These are phyloP conservation scores for Tineola bisselliella DNA, from an alignment of 2,888 invertebrate species.

Conservation along the genomic window DNA sequence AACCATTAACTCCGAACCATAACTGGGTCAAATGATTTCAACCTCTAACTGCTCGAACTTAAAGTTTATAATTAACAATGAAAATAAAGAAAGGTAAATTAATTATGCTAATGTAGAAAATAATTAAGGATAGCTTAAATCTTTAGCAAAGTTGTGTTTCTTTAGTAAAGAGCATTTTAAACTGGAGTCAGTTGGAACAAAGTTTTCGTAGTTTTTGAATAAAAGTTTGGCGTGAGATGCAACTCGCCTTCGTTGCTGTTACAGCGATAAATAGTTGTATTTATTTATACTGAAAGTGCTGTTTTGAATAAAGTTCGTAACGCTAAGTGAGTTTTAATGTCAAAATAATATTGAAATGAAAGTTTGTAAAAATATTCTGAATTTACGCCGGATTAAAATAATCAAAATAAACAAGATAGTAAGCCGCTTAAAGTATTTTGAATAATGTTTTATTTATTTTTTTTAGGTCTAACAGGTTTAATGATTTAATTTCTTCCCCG, in stretches of 20 bases:
- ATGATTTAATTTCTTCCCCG: no score
- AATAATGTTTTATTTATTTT: no score
- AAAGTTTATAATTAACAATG: no score
- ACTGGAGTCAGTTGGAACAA: background rate
- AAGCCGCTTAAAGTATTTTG: no score
- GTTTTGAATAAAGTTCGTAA: background rate
- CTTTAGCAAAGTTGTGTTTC: background rate
- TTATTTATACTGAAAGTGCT: background rate
- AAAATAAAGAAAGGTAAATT: no score
- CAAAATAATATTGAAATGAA: background rate
- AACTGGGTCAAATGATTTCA: no score
- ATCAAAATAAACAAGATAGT: no score
- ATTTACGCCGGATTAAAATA: no score
- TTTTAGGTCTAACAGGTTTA: no score
- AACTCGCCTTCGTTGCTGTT: background rate
- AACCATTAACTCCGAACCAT: background rate
- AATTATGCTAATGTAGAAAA: background rate
- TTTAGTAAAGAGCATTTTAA: background rate
- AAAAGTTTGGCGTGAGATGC: conserved; percentile 1
- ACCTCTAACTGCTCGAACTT: no score
- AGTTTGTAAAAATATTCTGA: background rate
- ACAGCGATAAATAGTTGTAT: background rate
- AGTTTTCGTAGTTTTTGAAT: background rate
- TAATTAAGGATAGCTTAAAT: background rate
- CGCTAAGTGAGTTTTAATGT: background rate